Base-by-base conservation (phyloP, 2,888 invertebrate species). In the Ferdinandea cuprea region DNA sequence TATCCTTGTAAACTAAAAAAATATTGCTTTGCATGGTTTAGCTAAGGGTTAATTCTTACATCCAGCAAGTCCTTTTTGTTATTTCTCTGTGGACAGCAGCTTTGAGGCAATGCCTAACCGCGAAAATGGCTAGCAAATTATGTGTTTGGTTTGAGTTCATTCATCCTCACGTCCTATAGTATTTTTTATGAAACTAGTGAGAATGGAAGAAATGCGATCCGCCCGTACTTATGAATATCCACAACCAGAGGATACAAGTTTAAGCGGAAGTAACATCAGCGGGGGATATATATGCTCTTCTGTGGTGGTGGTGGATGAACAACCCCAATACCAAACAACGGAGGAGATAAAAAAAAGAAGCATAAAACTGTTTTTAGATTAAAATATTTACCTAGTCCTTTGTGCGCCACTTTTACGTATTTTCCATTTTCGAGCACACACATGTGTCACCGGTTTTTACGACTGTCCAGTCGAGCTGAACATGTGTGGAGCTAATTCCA, bases 11-110 rank as follows among this genome's bases (percentile, higher is more conserved):
- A 81, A 59, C 52, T 52, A 32, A 48, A 32, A 19, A 52, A 52
- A 35, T 42, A 58, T 46, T 37, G 46, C 40, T 66, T 54, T 35
- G 40, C 48, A 59, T 59, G 66, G 37, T 48, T 61, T 66, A n/a
- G 63, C 76, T 81, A 77, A 66, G 81, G 76, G 72, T 77, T 77
- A 71, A 77, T 71, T 77, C 48, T 71, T 77, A 72, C 58, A 77
- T 77, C 37, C 35, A 69, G 28, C 46, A n/a, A 21, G 11, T n/a
- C 40, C 35, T 58, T 74, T 52, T 19, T 8, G 3, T 46, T 17
- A 0, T 40, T 37, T 21, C 9, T 17, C 15, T 40, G 1, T 25
- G 40, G 32, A 5, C 52, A n/a, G 40, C 25, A 48, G 40, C 28
- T 17, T 17, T 28, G 25, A 28, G 40, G 46, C 21, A 52, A 13